Evolutionary conservation across 2,888 invertebrate species (phyloP), one percentile per base, ranked within the genome.

Genomic region (Amiota mariae): DNA sequence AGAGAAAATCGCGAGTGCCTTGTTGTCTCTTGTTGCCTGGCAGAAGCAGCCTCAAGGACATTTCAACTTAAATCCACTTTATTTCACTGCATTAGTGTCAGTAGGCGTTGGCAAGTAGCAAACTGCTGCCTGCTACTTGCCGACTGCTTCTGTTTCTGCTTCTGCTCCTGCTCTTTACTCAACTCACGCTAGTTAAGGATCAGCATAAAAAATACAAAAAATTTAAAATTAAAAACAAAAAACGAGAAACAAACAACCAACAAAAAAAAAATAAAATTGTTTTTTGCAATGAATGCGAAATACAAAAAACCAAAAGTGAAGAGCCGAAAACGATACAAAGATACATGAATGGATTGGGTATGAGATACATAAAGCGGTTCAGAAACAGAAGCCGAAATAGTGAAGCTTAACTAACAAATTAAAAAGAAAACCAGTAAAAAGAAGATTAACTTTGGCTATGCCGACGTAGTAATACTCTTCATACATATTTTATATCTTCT

Each of bases 31-130:
- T 36, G 36, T 36, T 36, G 15, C 20, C 20, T 61, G 24, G 64
- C 49, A 67, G 36, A 67, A 56, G 15, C 66, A 59, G 80, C 84
- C 85, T 82, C 86, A 83, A 83, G 83, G 86, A 84, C 86, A 80
- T 77, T 84, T 80, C 75, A 80, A 79, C 81, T 85, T 78, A 80
- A 84, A 82, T 80, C 84, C 85, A 81, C 82, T 85, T 84, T 86
- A 83, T 83, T 84, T 77, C 72, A 77, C 78, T 80, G 85, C 82
- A 84, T 83, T 85, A 81, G 85, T 84, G 83, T 80, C 81, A 78
- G 85, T 77, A 72, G 79, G 74, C 64, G 59, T 51, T 63, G 61
- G 20, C 48, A 63, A 20, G n/a, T 54, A 61, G 61, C 72, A 46
- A 48, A 13, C 63, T 51, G 72, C 10, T 18, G 18, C 70, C 12